A percentile compares a stretch with the other conserved stretches of the same genome.
Evolutionary conservation across 53 echinoderm and acorn worm genomes (phyloP).

Genomic region (Pentamera pediparva): DNA sequence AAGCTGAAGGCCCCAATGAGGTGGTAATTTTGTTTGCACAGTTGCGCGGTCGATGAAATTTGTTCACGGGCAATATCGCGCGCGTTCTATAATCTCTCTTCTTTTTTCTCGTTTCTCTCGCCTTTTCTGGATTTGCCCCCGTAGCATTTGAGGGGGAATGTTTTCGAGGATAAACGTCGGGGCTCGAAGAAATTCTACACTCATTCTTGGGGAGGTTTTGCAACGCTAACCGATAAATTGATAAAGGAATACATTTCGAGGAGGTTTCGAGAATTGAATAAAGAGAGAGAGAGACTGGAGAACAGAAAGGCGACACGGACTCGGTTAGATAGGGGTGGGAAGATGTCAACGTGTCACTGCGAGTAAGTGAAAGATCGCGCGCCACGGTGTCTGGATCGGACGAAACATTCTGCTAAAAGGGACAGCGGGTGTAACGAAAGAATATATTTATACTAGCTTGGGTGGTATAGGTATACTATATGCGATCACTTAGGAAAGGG

Average conservation of each 20-base stretch:
- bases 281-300: neutral
- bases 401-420: conserved; percentile 29
- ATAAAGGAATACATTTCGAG: neutral
- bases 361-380: conserved; percentile 26
- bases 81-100: conserved; percentile 38
- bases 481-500: too few relatives aligned
- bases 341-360: conserved; percentile 22
- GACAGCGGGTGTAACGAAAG: conserved; percentile 19
- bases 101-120: too few relatives aligned
- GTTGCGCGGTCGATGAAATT: conserved; percentile 78
- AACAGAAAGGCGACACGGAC: neutral
- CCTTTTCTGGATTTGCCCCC: too few relatives aligned
- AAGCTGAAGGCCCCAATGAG: conserved; percentile 52
- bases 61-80: conserved; percentile 62
- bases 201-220: neutral
- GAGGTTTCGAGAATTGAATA: neutral
- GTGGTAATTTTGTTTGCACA: conserved; percentile 95
- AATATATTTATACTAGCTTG: too few relatives aligned
- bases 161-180: conserved; percentile 18
- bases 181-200: conserved; percentile 20
- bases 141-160: conserved; percentile 23
- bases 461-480: too few relatives aligned
- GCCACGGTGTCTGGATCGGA: conserved; percentile 14
- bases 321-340: neutral
- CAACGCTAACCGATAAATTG: neutral